phyloP scores from a whole-genome alignment of 2,113 vertebrate species.

The Cheirogaleus medius region DNA sequence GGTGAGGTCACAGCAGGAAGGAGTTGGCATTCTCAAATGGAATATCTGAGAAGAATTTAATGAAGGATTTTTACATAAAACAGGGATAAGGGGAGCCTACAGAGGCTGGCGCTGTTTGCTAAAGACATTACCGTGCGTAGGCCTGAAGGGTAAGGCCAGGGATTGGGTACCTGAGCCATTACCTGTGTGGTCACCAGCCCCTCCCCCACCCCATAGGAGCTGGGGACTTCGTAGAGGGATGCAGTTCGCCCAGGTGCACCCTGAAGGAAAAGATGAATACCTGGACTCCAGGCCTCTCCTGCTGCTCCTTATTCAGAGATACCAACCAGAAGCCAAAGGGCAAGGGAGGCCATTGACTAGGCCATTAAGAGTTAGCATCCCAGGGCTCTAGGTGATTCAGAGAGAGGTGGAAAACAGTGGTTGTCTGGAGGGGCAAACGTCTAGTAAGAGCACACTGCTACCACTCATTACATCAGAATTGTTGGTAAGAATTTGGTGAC shows the following conservation, averaged over 20 bases:
- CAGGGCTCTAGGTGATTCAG: not conserved
- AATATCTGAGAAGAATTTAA: not conserved
- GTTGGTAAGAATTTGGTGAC: not conserved
- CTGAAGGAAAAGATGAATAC: not conserved
- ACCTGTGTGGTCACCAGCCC: not conserved
- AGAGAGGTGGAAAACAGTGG: not conserved
- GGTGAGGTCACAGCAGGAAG: not conserved
- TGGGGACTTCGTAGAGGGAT: not conserved
- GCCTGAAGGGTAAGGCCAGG: not conserved
- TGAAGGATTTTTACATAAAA: not conserved
- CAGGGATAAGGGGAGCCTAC: not conserved
- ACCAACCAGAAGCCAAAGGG: not conserved
- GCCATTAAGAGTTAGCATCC: not conserved
- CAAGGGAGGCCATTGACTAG: not conserved
- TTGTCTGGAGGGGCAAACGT: not conserved
- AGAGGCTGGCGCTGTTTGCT: not conserved
- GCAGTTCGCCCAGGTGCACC: not conserved
- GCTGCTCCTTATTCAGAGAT: not conserved
- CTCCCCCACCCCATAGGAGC: not conserved
- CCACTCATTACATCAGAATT: not conserved
- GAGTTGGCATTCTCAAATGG: not conserved
- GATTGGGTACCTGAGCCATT: not conserved
- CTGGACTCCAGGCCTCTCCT: not conserved
- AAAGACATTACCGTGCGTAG: fast-evolving
- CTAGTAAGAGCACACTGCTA: not conserved